Conservation (phyloP, 2,888 invertebrate genomes). For the Enoplolaimus lenunculus region DNA sequence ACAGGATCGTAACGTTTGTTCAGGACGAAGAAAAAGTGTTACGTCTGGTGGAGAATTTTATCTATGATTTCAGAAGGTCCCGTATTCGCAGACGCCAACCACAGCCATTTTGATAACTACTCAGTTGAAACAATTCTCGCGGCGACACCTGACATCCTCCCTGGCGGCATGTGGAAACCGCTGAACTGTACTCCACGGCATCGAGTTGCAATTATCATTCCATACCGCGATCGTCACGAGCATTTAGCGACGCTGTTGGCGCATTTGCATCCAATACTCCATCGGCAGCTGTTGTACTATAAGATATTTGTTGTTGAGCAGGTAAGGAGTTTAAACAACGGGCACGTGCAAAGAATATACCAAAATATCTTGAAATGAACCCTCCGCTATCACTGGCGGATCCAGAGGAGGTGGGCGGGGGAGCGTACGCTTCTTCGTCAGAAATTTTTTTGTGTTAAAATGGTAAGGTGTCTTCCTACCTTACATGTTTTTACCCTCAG, state of each 20-base stretch:
- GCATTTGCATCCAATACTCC: conserved; percentile 16
- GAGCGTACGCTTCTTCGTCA: too few species aligned
- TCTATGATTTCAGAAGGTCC: conserved; percentile 13
- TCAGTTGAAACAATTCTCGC: background rate
- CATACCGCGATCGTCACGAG: conserved; percentile 12
- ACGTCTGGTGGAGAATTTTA: too few species aligned
- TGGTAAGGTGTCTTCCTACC: too few species aligned
- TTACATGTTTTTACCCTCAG: too few species aligned
- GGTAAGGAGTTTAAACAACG: too few species aligned
- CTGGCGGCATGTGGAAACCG: conserved; percentile 6
- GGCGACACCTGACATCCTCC: background rate
- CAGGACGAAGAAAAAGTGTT: too few species aligned
- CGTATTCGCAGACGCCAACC: conserved; percentile 17
- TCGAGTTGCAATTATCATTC: conserved; percentile 14
- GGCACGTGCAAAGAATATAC: too few species aligned
- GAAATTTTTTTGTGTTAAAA: too few species aligned
- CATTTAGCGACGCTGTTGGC: conserved; percentile 2
- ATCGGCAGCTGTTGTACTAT: conserved; percentile 12
- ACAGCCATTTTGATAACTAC: background rate
- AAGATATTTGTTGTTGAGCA: conserved; percentile 18
- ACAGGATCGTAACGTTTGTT: too few species aligned
- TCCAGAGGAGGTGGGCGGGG: too few species aligned
- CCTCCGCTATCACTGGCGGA: too few species aligned
- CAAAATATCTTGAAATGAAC: too few species aligned
- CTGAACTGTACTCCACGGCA: background rate